Base-by-base conservation (phyloP, 2,113 vertebrate species). In the Rousettus leschenaultii region DNA sequence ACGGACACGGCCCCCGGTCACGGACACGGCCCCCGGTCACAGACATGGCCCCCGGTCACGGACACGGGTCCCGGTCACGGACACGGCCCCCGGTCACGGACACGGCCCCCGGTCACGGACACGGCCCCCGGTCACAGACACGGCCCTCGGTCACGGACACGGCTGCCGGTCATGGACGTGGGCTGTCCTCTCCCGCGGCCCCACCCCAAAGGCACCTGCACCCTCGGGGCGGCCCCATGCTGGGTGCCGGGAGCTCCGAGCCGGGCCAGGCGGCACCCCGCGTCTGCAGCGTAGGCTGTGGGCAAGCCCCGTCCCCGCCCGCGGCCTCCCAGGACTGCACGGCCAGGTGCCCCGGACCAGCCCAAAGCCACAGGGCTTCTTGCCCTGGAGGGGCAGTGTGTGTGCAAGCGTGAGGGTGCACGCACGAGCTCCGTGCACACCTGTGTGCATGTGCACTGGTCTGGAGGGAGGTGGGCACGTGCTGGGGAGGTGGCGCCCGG, bases 401-500 rank as follows among this genome's bases (percentile, higher is more conserved):
- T 24, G 8, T 40, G 3, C 18, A 57, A 5, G 3, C 53, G 16
- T 33, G 51, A 48, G 48, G 48, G 12, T 48, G 48, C 48, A 51
- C 48, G 48, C 48, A 14, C 3, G 48, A 38, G 26, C 26, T 51
- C 33, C 48, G 55, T 5, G 51, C 35, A 55, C 55, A 1, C 6
- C 1, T 18, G 3, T 26, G 26, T 7, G 2, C 13, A 11, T 9
- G 48, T 0, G 30, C 24, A 43, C 57, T 3, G 18, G 26, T 79
- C 55, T 40, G 22, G 6, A 22, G 0, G 22, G 30, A 43, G 74
- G 43, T 3, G 13, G 66, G 68, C 57, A 30, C 0, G 1, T 30
- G 79, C 86, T 26, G 33, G 19, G 6, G 4, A 43, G 24, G 28
- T n/a, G 51, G 83, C 21, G 22, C 51, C 83, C 0, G 0, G 26